A percentile compares a stretch with the other conserved stretches of the same genome.
Evolutionary conservation across 1,140 invertebrate genomes (phyloP).

Genomic region (Drosophila triauraria): DNA sequence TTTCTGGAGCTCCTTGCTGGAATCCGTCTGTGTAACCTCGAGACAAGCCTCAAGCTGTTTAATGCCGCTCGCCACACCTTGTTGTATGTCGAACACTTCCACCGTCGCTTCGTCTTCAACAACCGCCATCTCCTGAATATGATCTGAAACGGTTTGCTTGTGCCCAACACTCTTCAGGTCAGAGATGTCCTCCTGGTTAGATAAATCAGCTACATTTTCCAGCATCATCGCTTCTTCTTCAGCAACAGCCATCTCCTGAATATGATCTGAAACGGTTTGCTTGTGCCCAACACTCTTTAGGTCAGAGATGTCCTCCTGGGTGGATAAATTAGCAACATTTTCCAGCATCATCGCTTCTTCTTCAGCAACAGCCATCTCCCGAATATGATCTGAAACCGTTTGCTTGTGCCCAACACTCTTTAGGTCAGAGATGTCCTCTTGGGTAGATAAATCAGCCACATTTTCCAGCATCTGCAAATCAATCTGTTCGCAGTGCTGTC

Average conservation of each 20-base stretch:
- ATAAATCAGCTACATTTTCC: conserved; percentile 72
- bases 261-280: conserved; percentile 83
- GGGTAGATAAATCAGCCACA: conserved; percentile 65
- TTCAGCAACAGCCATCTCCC: conserved; percentile 22
- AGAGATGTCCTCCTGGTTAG: conserved; percentile 73
- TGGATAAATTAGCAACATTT: conserved; percentile 67
- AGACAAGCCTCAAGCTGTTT: conserved; percentile 74
- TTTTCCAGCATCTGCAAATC: conserved; percentile 68
- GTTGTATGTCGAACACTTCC: conserved; percentile 64
- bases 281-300: conserved; percentile 83
- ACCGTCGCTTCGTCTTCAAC: conserved; percentile 26
- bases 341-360: conserved; percentile 42
- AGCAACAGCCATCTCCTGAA: conserved; percentile 23
- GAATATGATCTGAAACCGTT: conserved; percentile 83
- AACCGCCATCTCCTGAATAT: conserved; percentile 48
- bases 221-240: conserved; percentile 14
- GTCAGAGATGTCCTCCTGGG: conserved; percentile 71
- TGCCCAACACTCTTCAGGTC: conserved; percentile 83
- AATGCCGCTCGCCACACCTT: conserved; percentile 75
- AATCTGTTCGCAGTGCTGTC: conserved; percentile 70
- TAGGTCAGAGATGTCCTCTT: conserved; percentile 71
- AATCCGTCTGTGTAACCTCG: conserved; percentile 45
- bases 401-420: conserved; percentile 81
- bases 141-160: conserved; percentile 80
- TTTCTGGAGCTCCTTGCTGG: conserved; percentile 53